These are phyloP conservation scores for rat (Rattus norvegicus) DNA, from an alignment of 2,113 vertebrate species.

Conservation along the genomic window DNA sequence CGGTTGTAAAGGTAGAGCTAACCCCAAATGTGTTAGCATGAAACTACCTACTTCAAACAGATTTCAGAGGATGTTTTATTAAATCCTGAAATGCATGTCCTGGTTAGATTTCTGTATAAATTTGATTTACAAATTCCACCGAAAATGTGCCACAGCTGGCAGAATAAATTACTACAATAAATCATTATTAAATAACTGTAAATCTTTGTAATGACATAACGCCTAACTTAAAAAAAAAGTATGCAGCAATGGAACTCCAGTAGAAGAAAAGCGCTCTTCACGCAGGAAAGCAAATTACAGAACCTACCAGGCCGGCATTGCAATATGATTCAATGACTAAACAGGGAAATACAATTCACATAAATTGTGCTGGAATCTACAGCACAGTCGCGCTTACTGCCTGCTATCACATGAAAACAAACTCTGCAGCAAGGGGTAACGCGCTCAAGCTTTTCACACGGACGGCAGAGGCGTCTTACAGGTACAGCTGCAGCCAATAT, in stretches of 20 bases:
- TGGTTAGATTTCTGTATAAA: constrained; percentile 84
- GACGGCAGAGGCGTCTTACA: constrained; percentile 59
- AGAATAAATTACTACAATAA: constrained; percentile 87
- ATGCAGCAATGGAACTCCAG: constrained; percentile 80
- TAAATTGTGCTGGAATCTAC: constrained; percentile 84
- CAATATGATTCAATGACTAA: constrained; percentile 84
- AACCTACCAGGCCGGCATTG: constrained; percentile 80
- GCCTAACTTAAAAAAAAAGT: constrained; percentile 82
- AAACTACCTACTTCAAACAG: constrained; percentile 76
- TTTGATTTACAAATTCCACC: constrained; percentile 87
- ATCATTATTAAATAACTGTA: constrained; percentile 90
- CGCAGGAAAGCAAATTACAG: constrained; percentile 85
- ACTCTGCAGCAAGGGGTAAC: constrained; percentile 78
- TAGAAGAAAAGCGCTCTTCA: constrained; percentile 78
- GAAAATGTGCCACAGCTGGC: constrained; percentile 85
- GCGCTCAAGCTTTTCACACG: constrained; percentile 71
- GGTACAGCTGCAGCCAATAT: constrained; percentile 72
- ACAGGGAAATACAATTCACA: constrained; percentile 84
- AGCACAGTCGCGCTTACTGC: constrained; percentile 74
- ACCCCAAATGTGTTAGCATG: constrained; percentile 63
- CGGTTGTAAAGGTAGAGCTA: constrained; percentile 53
- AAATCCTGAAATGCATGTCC: constrained; percentile 85
- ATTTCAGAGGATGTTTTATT: constrained; percentile 83
- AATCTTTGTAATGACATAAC: constrained; percentile 87
- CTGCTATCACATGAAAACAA: constrained; percentile 80